phyloP scores from a whole-genome alignment of 2,113 vertebrate species.

The Caracal caracal region DNA sequence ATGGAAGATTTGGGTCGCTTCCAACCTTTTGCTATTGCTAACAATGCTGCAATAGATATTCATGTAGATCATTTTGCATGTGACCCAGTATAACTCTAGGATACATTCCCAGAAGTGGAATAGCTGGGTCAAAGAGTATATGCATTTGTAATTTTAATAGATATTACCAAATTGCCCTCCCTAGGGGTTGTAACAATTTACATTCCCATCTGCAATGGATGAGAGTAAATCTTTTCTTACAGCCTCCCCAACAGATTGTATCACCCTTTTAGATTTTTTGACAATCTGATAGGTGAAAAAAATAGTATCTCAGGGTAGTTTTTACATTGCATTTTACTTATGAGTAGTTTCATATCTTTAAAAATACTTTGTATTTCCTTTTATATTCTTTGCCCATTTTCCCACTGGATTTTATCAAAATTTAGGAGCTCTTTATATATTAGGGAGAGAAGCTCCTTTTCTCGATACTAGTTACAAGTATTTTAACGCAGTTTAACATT shows the following conservation, averaged over 20 bases:
- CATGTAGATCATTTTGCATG: constrained; percentile 54
- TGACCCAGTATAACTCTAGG: constrained; percentile 19
- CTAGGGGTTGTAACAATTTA: constrained; percentile 18
- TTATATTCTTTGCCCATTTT: constrained; percentile 15
- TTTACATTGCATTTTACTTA: constrained; percentile 14
- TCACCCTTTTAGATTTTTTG: background rate
- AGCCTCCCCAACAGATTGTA: background rate
- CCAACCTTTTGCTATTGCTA: constrained; percentile 56
- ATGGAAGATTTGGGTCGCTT: constrained; percentile 53
- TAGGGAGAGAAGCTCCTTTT: background rate
- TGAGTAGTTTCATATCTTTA: constrained; percentile 20
- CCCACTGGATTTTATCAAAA: constrained; percentile 36
- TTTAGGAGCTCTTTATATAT: background rate
- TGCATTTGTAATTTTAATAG: constrained; percentile 68
- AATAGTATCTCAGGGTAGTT: constrained; percentile 15
- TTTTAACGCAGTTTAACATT: constrained; percentile 26
- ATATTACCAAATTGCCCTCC: constrained; percentile 49
- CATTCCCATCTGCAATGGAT: constrained; percentile 4
- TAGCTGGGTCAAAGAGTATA: constrained; percentile 12
- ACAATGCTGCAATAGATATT: constrained; percentile 47
- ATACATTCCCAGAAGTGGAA: constrained; percentile 60
- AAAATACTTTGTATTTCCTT: constrained; percentile 31
- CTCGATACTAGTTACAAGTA: constrained; percentile 6
- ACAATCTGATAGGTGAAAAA: constrained; percentile 37
- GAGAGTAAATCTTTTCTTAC: background rate